Base-by-base conservation (phyloP, 2,888 invertebrate genomes). In the Phortica magna region DNA sequence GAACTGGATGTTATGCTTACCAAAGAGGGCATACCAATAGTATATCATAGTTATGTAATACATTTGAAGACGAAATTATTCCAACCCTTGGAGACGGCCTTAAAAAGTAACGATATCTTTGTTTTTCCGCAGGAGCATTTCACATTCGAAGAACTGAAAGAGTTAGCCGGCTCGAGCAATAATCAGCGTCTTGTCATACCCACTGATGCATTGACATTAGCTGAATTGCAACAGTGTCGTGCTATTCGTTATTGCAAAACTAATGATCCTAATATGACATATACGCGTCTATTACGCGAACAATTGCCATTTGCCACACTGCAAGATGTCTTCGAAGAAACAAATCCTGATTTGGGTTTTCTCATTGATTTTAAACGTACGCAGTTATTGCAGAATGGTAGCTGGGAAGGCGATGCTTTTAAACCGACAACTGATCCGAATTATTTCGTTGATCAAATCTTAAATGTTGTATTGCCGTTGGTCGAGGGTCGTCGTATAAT, bases 1-100 rank as follows among this genome's bases (percentile, higher is more conserved):
- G 99, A 99, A 92, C 98, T 99, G 93, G 99, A 99, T 93, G 98
- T 99, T 48, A 98, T 98, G 90, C 93, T 99, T 78, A 97, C 97
- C 82, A 98, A 97, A 93, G 99, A 99, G 92, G 93, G 95, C 90
- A 94, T 97, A 83, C 97, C 97, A 31, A 96, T 99, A 76, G 95
- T 99, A 85, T 98, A 98, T 93, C 99, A 99, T 92, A 99, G 99
- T 92, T 65, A 77, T 10, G 75, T 82, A 53, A 95, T 96, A 92
- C 6, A 10, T 17, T 7, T 71, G 73, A 9, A 48, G 77, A 14
- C 61, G 76, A 4, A 61, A 43, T 7, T 43, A 5, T 17, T 9
- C 17, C 53, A 48, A 0, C 1, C 67, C 5, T 1, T 41, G 2
- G 57, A 71, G 14, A 22, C 53, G 5, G 14, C 31, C 0, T 31